Conservation (phyloP, 2,113 vertebrate species). For the Dendrocopos noguchii region DNA sequence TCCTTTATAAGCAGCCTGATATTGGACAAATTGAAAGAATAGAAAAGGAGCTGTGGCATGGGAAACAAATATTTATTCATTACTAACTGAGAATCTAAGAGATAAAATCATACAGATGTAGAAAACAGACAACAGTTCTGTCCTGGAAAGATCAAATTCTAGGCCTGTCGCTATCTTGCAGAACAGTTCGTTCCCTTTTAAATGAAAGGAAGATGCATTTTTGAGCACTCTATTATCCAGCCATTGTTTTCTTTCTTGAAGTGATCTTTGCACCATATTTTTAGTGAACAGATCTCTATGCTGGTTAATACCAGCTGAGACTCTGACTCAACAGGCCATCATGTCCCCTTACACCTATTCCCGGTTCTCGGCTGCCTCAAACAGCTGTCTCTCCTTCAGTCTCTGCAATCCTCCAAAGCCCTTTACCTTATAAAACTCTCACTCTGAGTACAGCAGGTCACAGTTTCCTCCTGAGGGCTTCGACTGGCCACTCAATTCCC, state of each 20-base stretch:
- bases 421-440: not conserved
- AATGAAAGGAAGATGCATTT: conserved; percentile 16
- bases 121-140: not conserved
- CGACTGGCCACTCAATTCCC: not conserved
- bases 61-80: conserved; percentile 56
- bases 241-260: not conserved
- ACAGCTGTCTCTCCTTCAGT: conserved; percentile 21
- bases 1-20: conserved; percentile 31
- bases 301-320: not conserved
- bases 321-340: not conserved
- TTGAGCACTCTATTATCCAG: not conserved
- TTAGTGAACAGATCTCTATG: not conserved
- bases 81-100: conserved; percentile 17
- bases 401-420: not conserved
- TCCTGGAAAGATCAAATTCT: not conserved
- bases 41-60: conserved; percentile 12
- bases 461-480: not conserved
- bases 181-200: not conserved
- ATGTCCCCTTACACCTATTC: not conserved
- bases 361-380: not conserved
- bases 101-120: not conserved
- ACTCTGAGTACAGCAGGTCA: not conserved
- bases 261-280: not conserved
- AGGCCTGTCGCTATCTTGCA: not conserved
- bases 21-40: not conserved